Percentiles rank a stretch among this genome's conserved stretches.
Conservation (phyloP, 1,140 invertebrate species). For the Subanguina moxae region DNA sequence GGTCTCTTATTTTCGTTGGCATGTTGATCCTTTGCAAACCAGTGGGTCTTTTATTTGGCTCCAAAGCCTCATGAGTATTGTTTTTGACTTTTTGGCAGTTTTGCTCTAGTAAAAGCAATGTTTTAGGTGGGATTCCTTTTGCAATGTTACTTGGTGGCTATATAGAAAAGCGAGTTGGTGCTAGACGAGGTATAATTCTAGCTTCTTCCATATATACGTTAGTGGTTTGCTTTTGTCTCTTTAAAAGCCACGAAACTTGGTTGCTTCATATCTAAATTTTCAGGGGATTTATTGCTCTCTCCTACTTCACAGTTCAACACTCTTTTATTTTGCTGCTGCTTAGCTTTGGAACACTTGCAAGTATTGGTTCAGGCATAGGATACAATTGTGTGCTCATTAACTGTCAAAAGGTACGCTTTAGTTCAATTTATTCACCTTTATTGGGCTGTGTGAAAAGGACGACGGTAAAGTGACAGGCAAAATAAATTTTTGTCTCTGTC, state of each 20-base stretch:
- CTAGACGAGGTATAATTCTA: constrained; percentile 33
- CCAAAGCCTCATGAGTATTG: constrained; percentile 33
- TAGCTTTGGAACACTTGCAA: constrained; percentile 34
- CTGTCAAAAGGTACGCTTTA: constrained; percentile 33
- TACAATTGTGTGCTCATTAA: constrained; percentile 46
- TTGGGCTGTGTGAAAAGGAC: no score
- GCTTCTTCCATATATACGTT: constrained; percentile 35
- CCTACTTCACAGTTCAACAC: constrained; percentile 43
- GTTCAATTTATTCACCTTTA: no score
- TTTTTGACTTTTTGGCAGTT: constrained; percentile 9
- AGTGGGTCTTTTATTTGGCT: constrained; percentile 43
- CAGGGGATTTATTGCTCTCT: constrained; percentile 30
- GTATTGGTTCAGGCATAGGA: constrained; percentile 39
- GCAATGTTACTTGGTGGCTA: constrained; percentile 41
- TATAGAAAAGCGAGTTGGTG: constrained; percentile 39
- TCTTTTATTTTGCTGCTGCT: constrained; percentile 37
- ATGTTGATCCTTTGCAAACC: constrained; percentile 43
- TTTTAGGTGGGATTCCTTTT: constrained; percentile 41
- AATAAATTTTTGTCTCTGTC: no score
- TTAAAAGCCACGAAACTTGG: constrained; percentile 19
- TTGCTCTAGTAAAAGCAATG: background rate
- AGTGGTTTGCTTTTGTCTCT: constrained; percentile 6
- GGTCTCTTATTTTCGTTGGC: constrained; percentile 41
- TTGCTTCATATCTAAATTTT: constrained; percentile 3
- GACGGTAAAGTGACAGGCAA: no score